Evolutionary conservation across 1,140 invertebrate genomes (phyloP).

Genomic region (Drosophila ambigua): DNA sequence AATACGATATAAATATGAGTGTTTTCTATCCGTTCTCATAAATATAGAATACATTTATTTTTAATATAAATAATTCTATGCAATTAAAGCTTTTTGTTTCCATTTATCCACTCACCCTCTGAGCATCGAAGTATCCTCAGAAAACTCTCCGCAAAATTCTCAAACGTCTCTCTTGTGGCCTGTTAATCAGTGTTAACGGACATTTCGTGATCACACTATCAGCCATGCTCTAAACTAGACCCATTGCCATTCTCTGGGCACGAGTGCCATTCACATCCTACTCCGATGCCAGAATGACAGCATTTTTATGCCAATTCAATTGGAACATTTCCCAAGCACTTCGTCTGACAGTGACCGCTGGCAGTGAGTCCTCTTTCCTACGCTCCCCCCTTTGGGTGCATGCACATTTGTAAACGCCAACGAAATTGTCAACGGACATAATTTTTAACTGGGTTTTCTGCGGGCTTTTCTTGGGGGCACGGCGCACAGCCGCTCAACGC

Average conservation of each 20-base stretch:
- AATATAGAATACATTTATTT: too few relatives aligned
- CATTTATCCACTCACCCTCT: too few relatives aligned
- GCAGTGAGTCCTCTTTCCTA: neutral
- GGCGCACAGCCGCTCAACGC: constrained; percentile 27
- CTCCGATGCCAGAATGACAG: constrained; percentile 29
- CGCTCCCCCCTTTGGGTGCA: constrained; percentile 2
- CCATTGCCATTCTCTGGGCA: neutral
- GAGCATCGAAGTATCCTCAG: too few relatives aligned
- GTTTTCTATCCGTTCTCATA: too few relatives aligned
- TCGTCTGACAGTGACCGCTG: constrained; percentile 15
- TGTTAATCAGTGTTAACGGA: neutral
- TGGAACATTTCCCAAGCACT: constrained; percentile 26
- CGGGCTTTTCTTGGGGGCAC: constrained; percentile 7
- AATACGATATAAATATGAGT: too few relatives aligned
- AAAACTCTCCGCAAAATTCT: too few relatives aligned
- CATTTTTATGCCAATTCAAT: constrained; percentile 51
- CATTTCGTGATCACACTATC: too few relatives aligned
- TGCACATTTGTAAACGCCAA: constrained; percentile 62
- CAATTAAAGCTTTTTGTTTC: too few relatives aligned
- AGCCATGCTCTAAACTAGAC: neutral
- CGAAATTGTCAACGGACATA: constrained; percentile 59
- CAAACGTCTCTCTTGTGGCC: too few relatives aligned
- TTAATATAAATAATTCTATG: too few relatives aligned
- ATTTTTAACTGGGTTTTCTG: constrained; percentile 30
- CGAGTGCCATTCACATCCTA: constrained; percentile 6